Evolutionary conservation across 2,113 vertebrate genomes (phyloP).

Genomic region (Fregetta grallaria): DNA sequence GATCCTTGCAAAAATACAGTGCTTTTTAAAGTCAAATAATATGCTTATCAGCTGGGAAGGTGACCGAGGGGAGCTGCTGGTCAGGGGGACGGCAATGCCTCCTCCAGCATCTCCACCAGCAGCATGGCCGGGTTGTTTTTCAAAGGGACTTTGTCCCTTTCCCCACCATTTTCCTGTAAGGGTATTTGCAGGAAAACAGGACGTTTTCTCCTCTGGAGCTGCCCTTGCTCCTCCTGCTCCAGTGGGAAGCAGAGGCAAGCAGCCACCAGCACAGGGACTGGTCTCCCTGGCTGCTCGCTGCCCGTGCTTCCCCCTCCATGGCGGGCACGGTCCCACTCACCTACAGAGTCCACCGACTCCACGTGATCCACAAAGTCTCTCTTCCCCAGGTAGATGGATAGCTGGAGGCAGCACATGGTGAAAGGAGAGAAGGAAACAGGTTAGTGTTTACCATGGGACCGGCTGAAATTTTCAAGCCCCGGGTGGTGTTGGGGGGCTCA

Average conservation of each 20-base stretch:
- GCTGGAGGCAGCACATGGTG: conserved; percentile 45
- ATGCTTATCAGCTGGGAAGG: neutral
- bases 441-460: neutral
- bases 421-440: neutral
- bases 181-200: neutral
- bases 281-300: rapidly evolving
- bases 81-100: rapidly evolving
- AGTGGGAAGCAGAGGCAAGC: neutral
- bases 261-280: neutral
- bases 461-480: too few relatives aligned
- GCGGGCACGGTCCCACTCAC: conserved; percentile 63
- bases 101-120: neutral
- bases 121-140: rapidly evolving
- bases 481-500: rapidly evolving
- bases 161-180: neutral
- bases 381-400: conserved; percentile 87
- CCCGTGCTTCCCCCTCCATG: neutral
- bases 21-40: neutral
- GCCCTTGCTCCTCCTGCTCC: neutral
- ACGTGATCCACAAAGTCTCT: conserved; percentile 89
- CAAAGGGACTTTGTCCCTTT: neutral
- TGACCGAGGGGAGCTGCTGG: neutral
- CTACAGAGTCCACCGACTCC: conserved; percentile 79
- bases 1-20: neutral
- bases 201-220: neutral